Evolutionary conservation across 2,113 vertebrate genomes (phyloP).

Genomic region (Syrrhaptes paradoxus): DNA sequence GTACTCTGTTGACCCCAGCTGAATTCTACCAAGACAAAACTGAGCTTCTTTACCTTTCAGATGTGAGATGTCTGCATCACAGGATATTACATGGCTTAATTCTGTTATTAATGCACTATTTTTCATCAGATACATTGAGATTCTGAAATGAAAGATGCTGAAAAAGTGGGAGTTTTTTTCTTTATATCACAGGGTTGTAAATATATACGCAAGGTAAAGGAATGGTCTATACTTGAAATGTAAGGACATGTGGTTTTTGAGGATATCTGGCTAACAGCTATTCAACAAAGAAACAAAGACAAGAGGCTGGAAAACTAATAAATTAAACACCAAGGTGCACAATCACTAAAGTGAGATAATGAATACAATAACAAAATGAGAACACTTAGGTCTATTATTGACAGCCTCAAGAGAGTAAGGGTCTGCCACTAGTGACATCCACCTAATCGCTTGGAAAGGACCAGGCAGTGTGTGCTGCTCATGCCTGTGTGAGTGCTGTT

Average conservation of each 20-base stretch:
- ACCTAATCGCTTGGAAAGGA: not conserved
- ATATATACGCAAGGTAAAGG: not conserved
- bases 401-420: not conserved
- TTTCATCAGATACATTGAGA: not conserved
- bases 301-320: not conserved
- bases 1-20: not conserved
- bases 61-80: rapidly evolving
- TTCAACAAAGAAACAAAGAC: not conserved
- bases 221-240: not conserved
- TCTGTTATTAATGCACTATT: not conserved
- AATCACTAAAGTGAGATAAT: not conserved
- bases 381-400: not conserved
- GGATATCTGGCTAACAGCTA: not conserved
- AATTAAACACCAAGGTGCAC: not conserved
- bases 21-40: not conserved
- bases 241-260: not conserved
- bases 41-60: not conserved
- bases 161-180: not conserved
- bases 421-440: not conserved
- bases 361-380: not conserved
- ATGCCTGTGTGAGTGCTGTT: not conserved
- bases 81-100: not conserved
- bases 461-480: not conserved
- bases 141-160: not conserved
- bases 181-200: not conserved